Conservation (phyloP, 1,140 invertebrate genomes). For the Atopsyche davidsoni region DNA sequence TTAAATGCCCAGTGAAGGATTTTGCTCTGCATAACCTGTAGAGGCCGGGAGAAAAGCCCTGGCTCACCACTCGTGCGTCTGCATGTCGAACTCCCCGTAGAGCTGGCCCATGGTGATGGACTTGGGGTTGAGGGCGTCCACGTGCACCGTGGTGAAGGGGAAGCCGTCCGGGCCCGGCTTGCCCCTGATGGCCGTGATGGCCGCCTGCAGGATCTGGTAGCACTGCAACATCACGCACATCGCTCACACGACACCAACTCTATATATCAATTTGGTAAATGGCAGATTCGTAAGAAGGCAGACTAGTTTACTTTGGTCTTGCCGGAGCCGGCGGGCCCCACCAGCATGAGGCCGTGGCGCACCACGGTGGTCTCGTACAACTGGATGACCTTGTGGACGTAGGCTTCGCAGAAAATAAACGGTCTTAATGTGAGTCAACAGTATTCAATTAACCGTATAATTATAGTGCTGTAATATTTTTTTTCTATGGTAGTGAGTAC, state of each 20-base stretch:
- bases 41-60: too few species aligned
- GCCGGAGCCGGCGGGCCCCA: constrained; percentile 69
- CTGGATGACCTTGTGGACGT: constrained; percentile 69
- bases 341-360: constrained; percentile 75
- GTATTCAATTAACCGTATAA: too few species aligned
- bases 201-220: constrained; percentile 60
- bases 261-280: neutral
- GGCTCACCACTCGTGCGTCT: constrained; percentile 70
- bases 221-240: constrained; percentile 49
- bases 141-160: constrained; percentile 44
- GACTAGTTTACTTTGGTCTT: constrained; percentile 58
- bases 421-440: too few species aligned
- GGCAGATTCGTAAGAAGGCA: neutral
- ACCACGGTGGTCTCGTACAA: constrained; percentile 79
- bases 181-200: constrained; percentile 59
- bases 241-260: neutral
- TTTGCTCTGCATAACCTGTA: too few species aligned
- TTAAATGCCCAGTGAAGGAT: too few species aligned
- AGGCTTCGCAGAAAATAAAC: constrained; percentile 48
- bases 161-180: constrained; percentile 59
- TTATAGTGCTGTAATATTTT: too few species aligned
- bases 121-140: constrained; percentile 67
- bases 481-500: too few species aligned
- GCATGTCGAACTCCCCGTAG: constrained; percentile 74
- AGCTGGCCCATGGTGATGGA: constrained; percentile 78